Evolutionary conservation across 2,797 vertebrate species (phyloP), one percentile per base, ranked within the genome.

Genomic region (Arnoldichthys spilopterus): DNA sequence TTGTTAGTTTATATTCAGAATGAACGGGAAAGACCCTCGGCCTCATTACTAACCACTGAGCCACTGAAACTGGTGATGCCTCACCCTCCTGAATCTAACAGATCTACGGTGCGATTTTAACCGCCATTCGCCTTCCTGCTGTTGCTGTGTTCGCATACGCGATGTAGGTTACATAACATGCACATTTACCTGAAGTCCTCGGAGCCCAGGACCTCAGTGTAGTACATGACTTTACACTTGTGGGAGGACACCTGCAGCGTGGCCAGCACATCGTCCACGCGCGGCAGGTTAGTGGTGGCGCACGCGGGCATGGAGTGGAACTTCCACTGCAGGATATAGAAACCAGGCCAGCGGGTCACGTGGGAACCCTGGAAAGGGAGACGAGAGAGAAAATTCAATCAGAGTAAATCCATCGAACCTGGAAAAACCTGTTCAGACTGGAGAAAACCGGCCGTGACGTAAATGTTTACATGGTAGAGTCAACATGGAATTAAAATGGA

Each of bases 141-240:
- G 22, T 1, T 26, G 54, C 22, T 24, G 54, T 56, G 22, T 4
- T 22, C 11, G 8, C 13, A 4, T 24, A 58, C 24, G 28, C 8
- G 24, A 58, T 6, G 2, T 9, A 43, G 62, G 37, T 12, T 11
- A 2, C 18, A 6, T 9, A 4, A 24, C 22, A 16, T n/a, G 22
- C 15, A 32, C 11, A 45, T 13, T 74, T 80, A 99, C 98, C 97
- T 96, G 93, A 99, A 99, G 88, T 99, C 98, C 88, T 98, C 97
- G 0, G 98, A 99, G 87, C 96, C 97, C 87, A 99, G 91, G 83
- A 99, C 96, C 89, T 99, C 98, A 0, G 97, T 99, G 88, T 99
- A 99, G 92, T 96, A 99, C 98, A 99, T 98, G 86, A 99, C 97
- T 93, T 99, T 99, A 86, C 98, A 99, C 85, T 99, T 99, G 92